Evolutionary conservation across 1,140 invertebrate species (phyloP), one percentile per base, ranked within the genome.

Genomic region (Drosophila bifasciata): DNA sequence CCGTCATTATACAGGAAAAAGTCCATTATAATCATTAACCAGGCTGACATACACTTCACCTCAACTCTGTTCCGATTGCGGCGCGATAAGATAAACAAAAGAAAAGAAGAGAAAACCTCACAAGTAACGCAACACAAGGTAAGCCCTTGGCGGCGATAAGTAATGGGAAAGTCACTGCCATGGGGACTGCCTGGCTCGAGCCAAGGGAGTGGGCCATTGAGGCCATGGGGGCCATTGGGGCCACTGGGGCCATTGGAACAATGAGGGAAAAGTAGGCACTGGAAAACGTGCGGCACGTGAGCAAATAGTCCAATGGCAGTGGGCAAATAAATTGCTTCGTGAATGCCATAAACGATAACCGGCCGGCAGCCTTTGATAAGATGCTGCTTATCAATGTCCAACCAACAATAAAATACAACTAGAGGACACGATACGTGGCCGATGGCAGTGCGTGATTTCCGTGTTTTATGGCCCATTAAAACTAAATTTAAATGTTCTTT

Each of bases 221-320:
- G 36, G 50, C 11, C 36, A 68, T 19, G 46, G 58, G 21, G 28
- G 8, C 16, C 19, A 28, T 49, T 57, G n/a, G 41, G 32, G 32
- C n/a, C 28, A 21, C 44, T 69, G 15, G 51, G 44, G 50, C 11
- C 44, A 69, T 21, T 51, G 58, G 21, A 62, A 63, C 40, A 45
- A 23, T 7, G 28, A 40, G 56, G 56, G 17, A 16, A 51, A 43
- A 13, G 41, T 32, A 39, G 25, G 45, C 49, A 11, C 8, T 56
- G 67, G 48, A 53, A 81, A 76, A 81, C 78, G 78, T 81, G 78
- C 46, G 55, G 66, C 79, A 81, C 79, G 79, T 74, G 74, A 64
- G 44, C 41, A 58, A 50, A 62, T 53, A 43, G 44, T 41, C 44
- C 39, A 49, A 72, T 62, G 58, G 32, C 70, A 25, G 55, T 36